Evolutionary conservation across 2,113 vertebrate species (phyloP).

Genomic region (Percina caprodes): DNA sequence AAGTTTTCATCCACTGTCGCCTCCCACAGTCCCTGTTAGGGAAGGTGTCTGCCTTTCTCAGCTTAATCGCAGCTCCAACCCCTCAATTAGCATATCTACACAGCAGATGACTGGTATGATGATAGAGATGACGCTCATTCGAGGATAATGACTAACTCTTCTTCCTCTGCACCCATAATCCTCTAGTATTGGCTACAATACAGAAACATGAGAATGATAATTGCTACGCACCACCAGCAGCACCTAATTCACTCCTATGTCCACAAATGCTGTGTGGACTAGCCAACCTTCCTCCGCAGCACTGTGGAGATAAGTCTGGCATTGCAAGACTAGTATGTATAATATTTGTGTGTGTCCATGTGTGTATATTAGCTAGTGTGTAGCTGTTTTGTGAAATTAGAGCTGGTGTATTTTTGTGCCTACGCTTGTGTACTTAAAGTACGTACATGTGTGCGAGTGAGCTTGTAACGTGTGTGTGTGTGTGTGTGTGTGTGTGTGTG

Average conservation of each 20-base stretch:
- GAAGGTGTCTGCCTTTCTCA: slow-evolving; percentile 24
- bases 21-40: neutral
- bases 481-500: neutral
- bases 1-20: slow-evolving; percentile 10
- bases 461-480: neutral
- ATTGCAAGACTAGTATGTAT: neutral
- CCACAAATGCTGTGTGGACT: too few relatives aligned
- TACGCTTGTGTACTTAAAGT: neutral
- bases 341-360: neutral
- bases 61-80: neutral
- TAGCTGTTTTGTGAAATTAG: neutral
- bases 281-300: too few relatives aligned
- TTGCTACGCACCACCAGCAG: slow-evolving; percentile 45
- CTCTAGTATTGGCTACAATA: slow-evolving; percentile 48
- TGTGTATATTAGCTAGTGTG: neutral
- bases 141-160: slow-evolving; percentile 60
- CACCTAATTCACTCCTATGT: neutral
- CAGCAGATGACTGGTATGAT: slow-evolving; percentile 51
- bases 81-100: slow-evolving; percentile 42
- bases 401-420: slow-evolving; percentile 9
- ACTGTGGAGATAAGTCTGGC: too few relatives aligned
- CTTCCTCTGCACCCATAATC: slow-evolving; percentile 51
- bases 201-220: slow-evolving; percentile 42
- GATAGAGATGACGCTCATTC: slow-evolving; percentile 46
- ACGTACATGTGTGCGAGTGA: neutral